phyloP scores from a whole-genome alignment of 2,888 invertebrate genomes.

The Stenodema calcarata region DNA sequence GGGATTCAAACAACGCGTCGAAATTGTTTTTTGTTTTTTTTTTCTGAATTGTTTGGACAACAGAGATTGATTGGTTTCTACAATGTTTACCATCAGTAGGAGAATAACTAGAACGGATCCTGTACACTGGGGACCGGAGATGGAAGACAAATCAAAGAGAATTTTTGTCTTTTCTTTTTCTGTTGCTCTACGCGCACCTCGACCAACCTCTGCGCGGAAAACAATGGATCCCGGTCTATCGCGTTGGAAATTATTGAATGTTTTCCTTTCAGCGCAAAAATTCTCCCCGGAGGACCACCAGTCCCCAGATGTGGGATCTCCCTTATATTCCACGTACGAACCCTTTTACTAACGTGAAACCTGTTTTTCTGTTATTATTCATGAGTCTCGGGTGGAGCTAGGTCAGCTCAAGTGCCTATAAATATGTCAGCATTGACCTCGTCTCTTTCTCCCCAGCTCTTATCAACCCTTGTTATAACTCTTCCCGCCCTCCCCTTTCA shows the following conservation, averaged over 20 bases:
- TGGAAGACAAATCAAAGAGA: too few relatives aligned
- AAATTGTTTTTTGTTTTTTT: too few relatives aligned
- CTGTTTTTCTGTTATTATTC: slow-evolving; percentile 45
- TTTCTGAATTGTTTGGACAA: too few relatives aligned
- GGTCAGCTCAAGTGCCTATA: slow-evolving; percentile 42
- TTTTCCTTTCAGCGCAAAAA: not conserved
- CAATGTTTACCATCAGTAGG: too few relatives aligned
- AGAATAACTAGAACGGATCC: too few relatives aligned
- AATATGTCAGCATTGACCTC: slow-evolving; percentile 39
- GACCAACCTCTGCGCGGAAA: not conserved
- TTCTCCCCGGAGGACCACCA: not conserved
- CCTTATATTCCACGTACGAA: not conserved
- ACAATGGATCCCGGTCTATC: not conserved
- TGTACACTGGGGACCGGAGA: too few relatives aligned
- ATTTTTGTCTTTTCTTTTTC: too few relatives aligned
- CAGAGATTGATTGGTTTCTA: too few relatives aligned
- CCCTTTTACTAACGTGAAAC: slow-evolving; percentile 26
- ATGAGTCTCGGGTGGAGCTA: slow-evolving; percentile 3
- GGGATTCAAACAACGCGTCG: too few relatives aligned
- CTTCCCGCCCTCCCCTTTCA: not conserved
- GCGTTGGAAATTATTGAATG: slow-evolving; percentile 19
- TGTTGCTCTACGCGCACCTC: not conserved
- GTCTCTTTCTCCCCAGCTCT: slow-evolving; percentile 6
- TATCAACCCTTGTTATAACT: too few relatives aligned
- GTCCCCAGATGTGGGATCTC: not conserved